A percentile compares a stretch with the other conserved stretches of the same genome.
phyloP scores from a whole-genome alignment of 1,140 invertebrate species.

The Drosophila ananassae region DNA sequence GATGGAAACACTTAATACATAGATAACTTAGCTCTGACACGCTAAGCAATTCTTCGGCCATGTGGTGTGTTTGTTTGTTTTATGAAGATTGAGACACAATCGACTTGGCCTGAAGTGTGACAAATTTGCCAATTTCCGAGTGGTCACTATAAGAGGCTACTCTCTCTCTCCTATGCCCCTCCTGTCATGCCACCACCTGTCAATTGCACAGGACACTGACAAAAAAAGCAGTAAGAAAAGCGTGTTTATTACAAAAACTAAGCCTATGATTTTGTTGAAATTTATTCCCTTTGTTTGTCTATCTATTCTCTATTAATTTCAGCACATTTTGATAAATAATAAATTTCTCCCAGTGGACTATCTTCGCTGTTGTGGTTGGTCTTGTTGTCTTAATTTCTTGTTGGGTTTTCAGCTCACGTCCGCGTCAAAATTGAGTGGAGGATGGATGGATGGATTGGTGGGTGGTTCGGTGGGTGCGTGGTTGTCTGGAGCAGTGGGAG shows the following conservation, averaged over 20 bases:
- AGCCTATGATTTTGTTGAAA: neutral
- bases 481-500: neutral
- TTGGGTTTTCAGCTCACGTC: slow-evolving; percentile 60
- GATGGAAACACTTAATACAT: neutral
- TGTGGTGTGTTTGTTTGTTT: slow-evolving; percentile 10
- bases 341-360: neutral
- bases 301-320: neutral
- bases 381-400: slow-evolving; percentile 55
- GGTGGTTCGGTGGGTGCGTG: neutral
- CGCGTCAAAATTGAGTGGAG: slow-evolving; percentile 21
- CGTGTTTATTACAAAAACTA: neutral
- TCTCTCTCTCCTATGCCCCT: neutral
- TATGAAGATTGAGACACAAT: slow-evolving; percentile 40
- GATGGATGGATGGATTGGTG: neutral
- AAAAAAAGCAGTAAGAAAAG: neutral
- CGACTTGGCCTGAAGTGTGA: slow-evolving; percentile 48
- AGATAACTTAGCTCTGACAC: neutral
- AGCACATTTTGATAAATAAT: neutral
- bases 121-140: slow-evolving; percentile 57
- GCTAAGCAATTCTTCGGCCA: neutral
- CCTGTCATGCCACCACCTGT: slow-evolving; percentile 18
- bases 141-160: slow-evolving; percentile 15
- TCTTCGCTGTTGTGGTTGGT: slow-evolving; percentile 3
- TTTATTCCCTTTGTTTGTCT: neutral
- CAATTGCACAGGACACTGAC: slow-evolving; percentile 15